phyloP scores from a whole-genome alignment of 2,797 vertebrate species.

The Tokudaia tokunoshimensis region DNA sequence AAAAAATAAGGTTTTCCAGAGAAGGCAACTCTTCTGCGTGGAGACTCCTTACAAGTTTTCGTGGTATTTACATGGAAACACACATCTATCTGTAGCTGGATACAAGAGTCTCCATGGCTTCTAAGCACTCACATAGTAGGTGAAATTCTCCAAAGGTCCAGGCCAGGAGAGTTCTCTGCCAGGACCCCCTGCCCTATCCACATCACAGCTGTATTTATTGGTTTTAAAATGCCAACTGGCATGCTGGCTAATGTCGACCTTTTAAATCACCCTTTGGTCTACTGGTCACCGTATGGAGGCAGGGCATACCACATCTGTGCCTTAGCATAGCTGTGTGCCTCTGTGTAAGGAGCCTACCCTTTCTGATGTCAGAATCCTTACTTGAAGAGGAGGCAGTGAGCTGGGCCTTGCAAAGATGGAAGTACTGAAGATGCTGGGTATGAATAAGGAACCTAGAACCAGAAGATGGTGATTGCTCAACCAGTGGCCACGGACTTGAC shows the following conservation, averaged over 20 bases:
- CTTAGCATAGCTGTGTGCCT: neutral
- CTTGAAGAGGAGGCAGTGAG: neutral
- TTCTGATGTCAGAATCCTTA: neutral
- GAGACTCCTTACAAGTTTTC: neutral
- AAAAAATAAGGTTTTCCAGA: neutral
- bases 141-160: neutral
- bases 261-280: neutral
- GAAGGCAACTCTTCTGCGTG: neutral
- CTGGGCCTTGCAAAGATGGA: neutral
- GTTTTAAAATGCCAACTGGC: neutral
- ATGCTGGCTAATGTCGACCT: neutral
- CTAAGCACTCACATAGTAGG: neutral
- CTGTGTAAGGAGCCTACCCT: neutral
- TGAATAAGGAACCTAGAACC: neutral
- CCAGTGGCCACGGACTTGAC: neutral
- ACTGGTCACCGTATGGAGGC: neutral
- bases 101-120: neutral
- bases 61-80: neutral
- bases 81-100: neutral
- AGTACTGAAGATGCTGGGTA: neutral
- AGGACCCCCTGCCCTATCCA: too few relatives aligned
- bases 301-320: neutral
- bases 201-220: neutral
- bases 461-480: neutral
- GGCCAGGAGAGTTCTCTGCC: neutral